Evolutionary conservation across 2,888 invertebrate species (phyloP).

Genomic region (Adelphocoris suturalis): DNA sequence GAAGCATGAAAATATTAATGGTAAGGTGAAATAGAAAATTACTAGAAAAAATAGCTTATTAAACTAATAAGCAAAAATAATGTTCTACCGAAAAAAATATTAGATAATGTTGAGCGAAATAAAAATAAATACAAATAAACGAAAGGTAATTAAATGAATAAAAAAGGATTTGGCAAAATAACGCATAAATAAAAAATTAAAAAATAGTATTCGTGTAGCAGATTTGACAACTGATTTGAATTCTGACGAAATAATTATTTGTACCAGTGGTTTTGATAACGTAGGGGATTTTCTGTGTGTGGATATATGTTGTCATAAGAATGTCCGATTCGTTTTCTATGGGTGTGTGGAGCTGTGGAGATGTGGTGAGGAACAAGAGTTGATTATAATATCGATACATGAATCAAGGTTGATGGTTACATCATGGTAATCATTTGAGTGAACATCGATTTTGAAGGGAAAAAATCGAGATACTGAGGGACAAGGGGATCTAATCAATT

Average conservation of each 20-base stretch:
- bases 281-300: background rate
- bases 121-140: background rate
- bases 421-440: background rate
- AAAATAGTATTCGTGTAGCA: background rate
- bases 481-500: background rate
- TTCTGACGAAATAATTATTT: background rate
- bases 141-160: conserved; percentile 15
- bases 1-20: background rate
- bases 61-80: conserved; percentile 59
- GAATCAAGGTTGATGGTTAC: background rate
- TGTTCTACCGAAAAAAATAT: conserved; percentile 2
- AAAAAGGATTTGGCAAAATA: conserved; percentile 24
- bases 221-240: background rate
- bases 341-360: background rate
- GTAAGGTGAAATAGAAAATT: conserved; percentile 8
- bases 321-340: background rate
- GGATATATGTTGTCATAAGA: background rate
- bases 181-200: background rate
- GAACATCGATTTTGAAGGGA: background rate
- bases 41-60: conserved; percentile 24
- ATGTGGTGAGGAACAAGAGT: background rate
- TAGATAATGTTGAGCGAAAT: background rate
- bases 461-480: background rate
- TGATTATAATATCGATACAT: background rate
- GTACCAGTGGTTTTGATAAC: background rate